Evolutionary conservation across 2,797 vertebrate species (phyloP).

Genomic region (Lophotriccus pileatus): DNA sequence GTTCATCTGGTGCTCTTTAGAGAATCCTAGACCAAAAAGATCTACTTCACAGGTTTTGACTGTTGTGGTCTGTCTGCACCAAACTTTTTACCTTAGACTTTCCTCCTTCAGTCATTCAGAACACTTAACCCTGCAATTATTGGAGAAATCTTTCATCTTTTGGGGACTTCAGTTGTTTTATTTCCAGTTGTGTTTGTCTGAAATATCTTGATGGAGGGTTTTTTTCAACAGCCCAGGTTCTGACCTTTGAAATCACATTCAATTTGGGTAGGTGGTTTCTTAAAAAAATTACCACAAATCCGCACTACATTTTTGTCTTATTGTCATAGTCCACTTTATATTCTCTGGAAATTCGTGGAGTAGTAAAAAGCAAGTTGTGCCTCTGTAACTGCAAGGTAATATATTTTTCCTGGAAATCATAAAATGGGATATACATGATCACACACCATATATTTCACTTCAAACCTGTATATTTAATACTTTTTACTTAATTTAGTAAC

Average conservation of each 20-base stretch:
- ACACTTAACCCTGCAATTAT: background rate
- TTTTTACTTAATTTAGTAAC: background rate
- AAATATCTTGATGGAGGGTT: background rate
- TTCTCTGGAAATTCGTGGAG: background rate
- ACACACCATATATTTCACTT: background rate
- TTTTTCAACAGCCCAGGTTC: background rate
- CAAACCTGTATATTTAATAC: rapidly evolving
- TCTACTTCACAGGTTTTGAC: background rate
- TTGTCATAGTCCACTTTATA: background rate
- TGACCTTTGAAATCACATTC: background rate
- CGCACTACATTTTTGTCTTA: background rate
- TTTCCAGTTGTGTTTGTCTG: background rate
- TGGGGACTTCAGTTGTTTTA: background rate
- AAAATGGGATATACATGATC: background rate
- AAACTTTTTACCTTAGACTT: background rate
- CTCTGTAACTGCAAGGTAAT: background rate
- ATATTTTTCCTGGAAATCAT: background rate
- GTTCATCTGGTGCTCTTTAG: background rate
- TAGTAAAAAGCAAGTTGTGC: background rate
- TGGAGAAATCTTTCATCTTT: background rate
- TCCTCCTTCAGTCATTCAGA: background rate
- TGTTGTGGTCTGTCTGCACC: background rate
- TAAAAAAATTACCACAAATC: background rate
- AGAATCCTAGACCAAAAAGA: background rate
- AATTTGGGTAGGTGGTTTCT: background rate